phyloP scores from a whole-genome alignment of 1,140 invertebrate species.

The Portunus trituberculatus region DNA sequence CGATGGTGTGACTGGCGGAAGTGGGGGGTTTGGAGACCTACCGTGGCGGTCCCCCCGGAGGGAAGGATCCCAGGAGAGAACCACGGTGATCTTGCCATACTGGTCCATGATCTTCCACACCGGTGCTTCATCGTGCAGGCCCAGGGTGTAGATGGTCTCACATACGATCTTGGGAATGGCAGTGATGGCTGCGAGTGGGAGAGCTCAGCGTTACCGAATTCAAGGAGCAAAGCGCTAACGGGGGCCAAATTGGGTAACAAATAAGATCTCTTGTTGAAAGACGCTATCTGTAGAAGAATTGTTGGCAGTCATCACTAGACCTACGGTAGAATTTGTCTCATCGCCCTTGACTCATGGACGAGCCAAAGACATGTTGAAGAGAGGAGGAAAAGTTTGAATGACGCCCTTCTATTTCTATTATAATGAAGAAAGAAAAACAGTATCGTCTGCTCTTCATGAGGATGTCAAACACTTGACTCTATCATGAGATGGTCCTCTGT shows the following conservation, averaged over 20 bases:
- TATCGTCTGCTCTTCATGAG: constrained; percentile 56
- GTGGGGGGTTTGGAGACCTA: constrained; percentile 42
- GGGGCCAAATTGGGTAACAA: constrained; percentile 71
- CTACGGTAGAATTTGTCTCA: constrained; percentile 48
- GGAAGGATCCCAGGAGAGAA: constrained; percentile 79
- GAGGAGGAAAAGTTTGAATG: constrained; percentile 52
- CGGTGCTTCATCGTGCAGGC: constrained; percentile 93
- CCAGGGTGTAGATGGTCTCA: constrained; percentile 95
- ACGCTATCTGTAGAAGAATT: constrained; percentile 70
- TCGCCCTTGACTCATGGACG: constrained; percentile 20
- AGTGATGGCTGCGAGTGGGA: constrained; percentile 86
- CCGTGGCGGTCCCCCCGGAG: constrained; percentile 70
- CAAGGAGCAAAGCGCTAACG: constrained; percentile 62
- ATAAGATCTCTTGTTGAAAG: constrained; percentile 52
- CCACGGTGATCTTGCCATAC: constrained; percentile 80
- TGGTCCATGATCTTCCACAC: constrained; percentile 80
- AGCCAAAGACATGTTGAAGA: constrained; percentile 54
- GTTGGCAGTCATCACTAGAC: constrained; percentile 65
- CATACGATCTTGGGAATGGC: constrained; percentile 97
- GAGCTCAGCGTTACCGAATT: constrained; percentile 75
- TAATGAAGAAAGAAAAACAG: constrained; percentile 62
- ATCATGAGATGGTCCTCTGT: constrained; percentile 65
- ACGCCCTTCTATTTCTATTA: constrained; percentile 67
- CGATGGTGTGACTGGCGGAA: not conserved
- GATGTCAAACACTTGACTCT: constrained; percentile 38